Percentiles rank a stretch among this genome's conserved stretches.
These are phyloP conservation scores for Ryuthela nishihirai DNA, from an alignment of 2,888 invertebrate genomes.

Conservation along the genomic window DNA sequence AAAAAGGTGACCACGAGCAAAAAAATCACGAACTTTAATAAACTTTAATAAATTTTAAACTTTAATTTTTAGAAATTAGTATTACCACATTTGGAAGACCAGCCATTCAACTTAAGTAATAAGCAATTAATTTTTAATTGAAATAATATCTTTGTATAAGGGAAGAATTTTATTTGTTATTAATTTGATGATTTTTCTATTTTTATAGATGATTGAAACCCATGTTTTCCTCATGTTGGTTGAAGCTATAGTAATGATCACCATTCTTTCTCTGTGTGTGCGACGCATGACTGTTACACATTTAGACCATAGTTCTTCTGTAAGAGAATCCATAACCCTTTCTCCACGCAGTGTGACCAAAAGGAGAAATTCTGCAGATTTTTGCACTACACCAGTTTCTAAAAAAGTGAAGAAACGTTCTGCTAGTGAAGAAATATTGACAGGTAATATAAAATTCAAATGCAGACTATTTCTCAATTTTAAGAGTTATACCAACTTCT, in stretches of 20 bases:
- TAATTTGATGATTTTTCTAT: neutral
- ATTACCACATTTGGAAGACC: too few species aligned
- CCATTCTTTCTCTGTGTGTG: conserved; percentile 47
- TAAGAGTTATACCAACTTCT: too few species aligned
- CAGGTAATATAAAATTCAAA: conserved; percentile 14
- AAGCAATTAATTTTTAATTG: neutral
- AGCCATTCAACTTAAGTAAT: neutral
- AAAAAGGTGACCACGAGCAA: too few species aligned
- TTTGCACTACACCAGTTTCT: conserved; percentile 13
- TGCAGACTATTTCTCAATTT: neutral
- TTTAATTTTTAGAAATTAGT: neutral
- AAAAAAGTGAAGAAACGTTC: conserved; percentile 27
- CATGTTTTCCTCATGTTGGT: conserved; percentile 48
- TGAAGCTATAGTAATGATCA: conserved; percentile 48
- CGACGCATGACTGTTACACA: conserved; percentile 18
- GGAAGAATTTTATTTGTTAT: neutral
- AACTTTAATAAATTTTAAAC: neutral
- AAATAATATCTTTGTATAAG: neutral
- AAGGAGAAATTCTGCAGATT: conserved; percentile 27
- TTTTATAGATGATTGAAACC: conserved; percentile 45
- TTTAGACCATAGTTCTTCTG: conserved; percentile 1
- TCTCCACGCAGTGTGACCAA: conserved; percentile 21
- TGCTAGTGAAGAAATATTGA: conserved; percentile 27
- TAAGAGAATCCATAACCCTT: neutral
- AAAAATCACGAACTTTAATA: too few species aligned